These are phyloP conservation scores for Ovis canadensis DNA, from an alignment of 2,113 vertebrate species.

Conservation along the genomic window DNA sequence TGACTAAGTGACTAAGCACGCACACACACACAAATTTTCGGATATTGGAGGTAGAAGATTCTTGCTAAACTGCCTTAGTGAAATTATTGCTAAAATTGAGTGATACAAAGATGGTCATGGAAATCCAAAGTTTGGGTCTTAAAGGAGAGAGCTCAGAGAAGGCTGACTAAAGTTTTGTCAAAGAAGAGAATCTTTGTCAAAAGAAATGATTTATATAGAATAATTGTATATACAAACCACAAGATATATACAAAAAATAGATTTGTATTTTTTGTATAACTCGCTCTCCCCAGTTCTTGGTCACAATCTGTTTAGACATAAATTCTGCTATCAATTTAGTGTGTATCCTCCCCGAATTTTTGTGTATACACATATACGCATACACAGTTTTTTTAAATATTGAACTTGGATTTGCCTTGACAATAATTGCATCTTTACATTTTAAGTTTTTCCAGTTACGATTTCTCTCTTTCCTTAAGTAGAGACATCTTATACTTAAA, in stretches of 20 bases:
- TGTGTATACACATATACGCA: not conserved
- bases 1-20: not conserved
- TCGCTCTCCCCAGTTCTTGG: not conserved
- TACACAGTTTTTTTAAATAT: not conserved
- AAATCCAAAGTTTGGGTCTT: not conserved
- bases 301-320: not conserved
- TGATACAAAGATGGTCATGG: not conserved
- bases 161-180: not conserved
- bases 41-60: not conserved
- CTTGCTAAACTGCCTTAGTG: not conserved
- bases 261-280: not conserved
- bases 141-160: not conserved
- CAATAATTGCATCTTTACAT: not conserved
- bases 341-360: not conserved
- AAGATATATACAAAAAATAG: not conserved
- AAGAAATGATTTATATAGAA: slow-evolving; percentile 12
- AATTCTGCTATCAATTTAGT: not conserved
- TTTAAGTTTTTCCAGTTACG: not conserved
- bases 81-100: not conserved
- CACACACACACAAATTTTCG: not conserved
- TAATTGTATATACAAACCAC: not conserved
- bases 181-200: not conserved
- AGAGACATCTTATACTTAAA: not conserved
- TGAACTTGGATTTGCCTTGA: not conserved
- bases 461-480: not conserved